Percentiles rank a stretch among this genome's conserved stretches.
These are phyloP conservation scores for Syngnathus typhle DNA, from an alignment of 2,113 vertebrate species.

Conservation along the genomic window DNA sequence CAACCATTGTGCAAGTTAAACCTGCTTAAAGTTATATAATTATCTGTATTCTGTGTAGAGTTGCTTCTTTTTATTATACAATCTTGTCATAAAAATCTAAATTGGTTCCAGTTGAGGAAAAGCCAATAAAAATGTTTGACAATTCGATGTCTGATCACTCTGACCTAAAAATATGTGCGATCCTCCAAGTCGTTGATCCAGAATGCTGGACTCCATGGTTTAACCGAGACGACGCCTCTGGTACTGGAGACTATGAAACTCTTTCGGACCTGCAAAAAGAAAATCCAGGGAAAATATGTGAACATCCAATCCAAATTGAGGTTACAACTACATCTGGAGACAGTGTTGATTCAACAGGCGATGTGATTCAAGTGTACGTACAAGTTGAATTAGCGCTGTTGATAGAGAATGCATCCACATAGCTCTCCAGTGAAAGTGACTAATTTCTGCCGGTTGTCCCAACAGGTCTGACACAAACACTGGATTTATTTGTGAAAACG, in stretches of 20 bases:
- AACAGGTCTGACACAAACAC: not conserved
- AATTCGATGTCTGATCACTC: too few relatives aligned
- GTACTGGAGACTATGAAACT: not conserved
- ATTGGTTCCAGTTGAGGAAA: too few relatives aligned
- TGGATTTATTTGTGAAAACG: not conserved
- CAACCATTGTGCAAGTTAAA: not conserved
- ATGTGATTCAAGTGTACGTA: not conserved
- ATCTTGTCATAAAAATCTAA: too few relatives aligned
- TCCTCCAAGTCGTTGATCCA: not conserved
- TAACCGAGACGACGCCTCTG: not conserved
- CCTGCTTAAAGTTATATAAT: too few relatives aligned
- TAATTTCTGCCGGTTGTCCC: not conserved
- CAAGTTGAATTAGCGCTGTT: not conserved
- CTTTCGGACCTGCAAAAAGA: not conserved
- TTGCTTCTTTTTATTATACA: too few relatives aligned
- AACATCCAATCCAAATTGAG: not conserved
- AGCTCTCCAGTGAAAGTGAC: not conserved
- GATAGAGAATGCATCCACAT: not conserved
- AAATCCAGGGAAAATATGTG: not conserved
- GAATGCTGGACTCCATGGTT: slow-evolving; percentile 4
- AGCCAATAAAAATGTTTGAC: not conserved
- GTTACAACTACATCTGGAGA: not conserved
- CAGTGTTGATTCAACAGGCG: not conserved
- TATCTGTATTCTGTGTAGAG: too few relatives aligned
- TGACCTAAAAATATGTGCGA: too few relatives aligned